phyloP scores from a whole-genome alignment of 1,140 invertebrate species.

The Bombus ignitus region DNA sequence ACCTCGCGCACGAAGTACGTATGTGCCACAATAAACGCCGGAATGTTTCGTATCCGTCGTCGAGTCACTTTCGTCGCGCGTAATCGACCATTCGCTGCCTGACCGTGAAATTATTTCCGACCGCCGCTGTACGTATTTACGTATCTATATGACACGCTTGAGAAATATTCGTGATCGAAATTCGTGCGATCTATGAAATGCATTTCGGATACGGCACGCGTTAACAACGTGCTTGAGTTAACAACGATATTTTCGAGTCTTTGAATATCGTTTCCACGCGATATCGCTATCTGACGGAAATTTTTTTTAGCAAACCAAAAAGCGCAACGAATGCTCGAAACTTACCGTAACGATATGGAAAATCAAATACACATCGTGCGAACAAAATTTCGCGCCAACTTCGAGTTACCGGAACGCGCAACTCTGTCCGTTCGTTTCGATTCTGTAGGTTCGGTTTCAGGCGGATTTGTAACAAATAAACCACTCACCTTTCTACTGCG shows the following conservation, averaged over 20 bases:
- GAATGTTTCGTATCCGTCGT: neutral
- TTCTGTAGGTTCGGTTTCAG: neutral
- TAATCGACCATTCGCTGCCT: neutral
- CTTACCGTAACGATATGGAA: neutral
- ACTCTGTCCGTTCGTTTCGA: too few relatives aligned
- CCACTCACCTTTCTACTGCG: conserved; percentile 87
- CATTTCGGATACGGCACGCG: neutral
- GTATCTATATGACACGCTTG: neutral
- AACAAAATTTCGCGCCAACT: too few relatives aligned
- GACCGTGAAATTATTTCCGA: conserved; percentile 22
- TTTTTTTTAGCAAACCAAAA: too few relatives aligned
- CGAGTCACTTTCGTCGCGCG: neutral
- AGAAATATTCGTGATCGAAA: neutral
- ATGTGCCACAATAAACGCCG: neutral
- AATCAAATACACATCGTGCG: neutral
- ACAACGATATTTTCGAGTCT: neutral
- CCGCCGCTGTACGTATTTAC: neutral
- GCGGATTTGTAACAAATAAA: neutral
- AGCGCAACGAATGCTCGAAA: neutral
- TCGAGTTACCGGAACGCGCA: too few relatives aligned
- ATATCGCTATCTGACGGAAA: neutral
- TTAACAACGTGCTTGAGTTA: neutral
- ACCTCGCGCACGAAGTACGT: too few relatives aligned
- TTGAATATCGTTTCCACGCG: neutral
- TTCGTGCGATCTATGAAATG: conserved; percentile 7